Evolutionary conservation across 2,888 invertebrate genomes (phyloP), one percentile per base, ranked within the genome.

Genomic region (Drosophila quasianomalipes): DNA sequence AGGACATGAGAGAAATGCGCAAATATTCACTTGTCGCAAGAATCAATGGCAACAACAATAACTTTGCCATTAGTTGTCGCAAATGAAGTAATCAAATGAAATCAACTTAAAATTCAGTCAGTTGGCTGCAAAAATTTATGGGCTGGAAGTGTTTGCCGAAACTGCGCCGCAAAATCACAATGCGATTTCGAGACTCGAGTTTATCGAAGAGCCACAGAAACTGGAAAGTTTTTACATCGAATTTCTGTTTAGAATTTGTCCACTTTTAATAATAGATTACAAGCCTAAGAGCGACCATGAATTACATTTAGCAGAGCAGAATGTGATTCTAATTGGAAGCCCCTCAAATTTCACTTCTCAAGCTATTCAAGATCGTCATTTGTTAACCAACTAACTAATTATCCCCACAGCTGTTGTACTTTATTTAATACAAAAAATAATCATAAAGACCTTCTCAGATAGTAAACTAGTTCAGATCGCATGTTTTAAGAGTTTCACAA

Each of bases 11-110:
- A 57, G 57, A 68, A 68, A 66, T 88, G 82, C 81, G 80, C 84
- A 79, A 79, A 87, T 78, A 81, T 91, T 72, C 92, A 92, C 92
- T 92, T 92, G 92, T 92, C 92, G 91, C 89, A 80, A 82, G 39
- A 91, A 91, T 89, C 90, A 92, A 86, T 89, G 86, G 82, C 35
- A 54, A 54, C 31, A n/a, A 37, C 91, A 91, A 92, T 92, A 86
- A 91, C 90, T 92, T 78, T 81, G 76, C 89, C 91, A 92, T 92
- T 92, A 92, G 71, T 79, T 67, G 63, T 58, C 37, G 47, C 69
- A 86, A 88, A 89, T 90, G 80, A 89, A 89, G 88, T 88, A 90
- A 89, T 89, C 90, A 89, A 73, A 76, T 74, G 85, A 76, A 77
- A 74, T 82, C 84, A 66, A 85, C 82, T 85, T 79, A 57, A 78